A percentile compares a stretch with the other conserved stretches of the same genome.
Evolutionary conservation across 2,797 vertebrate species (phyloP).

Genomic region (Sebastes steindachneri): DNA sequence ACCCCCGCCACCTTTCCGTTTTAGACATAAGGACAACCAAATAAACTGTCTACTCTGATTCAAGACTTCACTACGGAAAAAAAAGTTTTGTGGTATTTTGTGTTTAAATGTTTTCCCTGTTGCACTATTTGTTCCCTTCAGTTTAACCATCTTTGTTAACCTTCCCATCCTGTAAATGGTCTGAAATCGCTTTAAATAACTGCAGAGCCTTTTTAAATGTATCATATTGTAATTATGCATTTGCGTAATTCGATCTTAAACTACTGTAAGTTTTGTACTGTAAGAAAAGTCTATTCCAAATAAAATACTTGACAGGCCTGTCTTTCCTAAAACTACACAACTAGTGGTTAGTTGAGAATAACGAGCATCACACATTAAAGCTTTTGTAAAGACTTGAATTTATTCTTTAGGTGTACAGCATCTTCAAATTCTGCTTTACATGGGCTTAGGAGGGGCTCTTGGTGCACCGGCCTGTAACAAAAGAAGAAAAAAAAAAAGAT

Average conservation of each 20-base stretch:
- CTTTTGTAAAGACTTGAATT: conserved; percentile 51
- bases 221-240: conserved; percentile 90
- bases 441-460: conserved; percentile 88
- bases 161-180: conserved; percentile 74
- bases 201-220: conserved; percentile 90
- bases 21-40: conserved; percentile 46
- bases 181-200: conserved; percentile 75
- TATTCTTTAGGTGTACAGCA: conserved; percentile 68
- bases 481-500: neutral
- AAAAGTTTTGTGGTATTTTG: conserved; percentile 40
- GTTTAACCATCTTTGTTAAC: conserved; percentile 42
- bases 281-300: conserved; percentile 91
- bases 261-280: conserved; percentile 95
- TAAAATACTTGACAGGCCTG: conserved; percentile 83
- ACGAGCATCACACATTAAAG: conserved; percentile 2
- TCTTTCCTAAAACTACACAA: conserved; percentile 35
- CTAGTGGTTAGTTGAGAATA: neutral
- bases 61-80: conserved; percentile 33
- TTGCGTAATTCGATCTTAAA: conserved; percentile 89
- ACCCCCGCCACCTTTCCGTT: conserved; percentile 14
- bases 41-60: conserved; percentile 22
- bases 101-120: conserved; percentile 40
- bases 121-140: conserved; percentile 48
- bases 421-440: conserved; percentile 78
- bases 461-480: conserved; percentile 86